Evolutionary conservation across 2,113 vertebrate species (phyloP).

Genomic region (Pitta sordida): DNA sequence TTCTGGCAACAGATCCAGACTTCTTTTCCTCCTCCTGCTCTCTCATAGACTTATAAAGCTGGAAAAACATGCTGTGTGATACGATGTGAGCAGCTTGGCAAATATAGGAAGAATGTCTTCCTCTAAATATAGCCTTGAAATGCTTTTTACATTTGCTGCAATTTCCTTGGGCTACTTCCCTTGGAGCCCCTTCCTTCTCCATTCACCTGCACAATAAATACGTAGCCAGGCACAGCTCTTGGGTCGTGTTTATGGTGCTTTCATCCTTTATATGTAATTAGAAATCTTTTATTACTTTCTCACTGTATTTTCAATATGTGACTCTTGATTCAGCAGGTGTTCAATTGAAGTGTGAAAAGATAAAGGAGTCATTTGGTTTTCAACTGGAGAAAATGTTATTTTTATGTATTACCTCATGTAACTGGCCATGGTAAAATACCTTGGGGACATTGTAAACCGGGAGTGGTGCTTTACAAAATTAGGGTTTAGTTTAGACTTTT

Average conservation of each 20-base stretch:
- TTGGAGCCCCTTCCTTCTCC: slow-evolving; percentile 12
- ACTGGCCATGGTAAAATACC: neutral
- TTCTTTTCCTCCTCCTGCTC: neutral
- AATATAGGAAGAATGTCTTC: slow-evolving; percentile 25
- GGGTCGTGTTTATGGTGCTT: neutral
- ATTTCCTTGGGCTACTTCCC: slow-evolving; percentile 20
- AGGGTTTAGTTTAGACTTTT: neutral
- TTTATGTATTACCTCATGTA: neutral
- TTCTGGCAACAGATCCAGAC: slow-evolving; percentile 34
- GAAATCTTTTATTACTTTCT: neutral
- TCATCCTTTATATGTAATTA: neutral
- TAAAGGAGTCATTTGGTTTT: neutral
- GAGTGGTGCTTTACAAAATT: neutral
- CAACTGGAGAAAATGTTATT: neutral
- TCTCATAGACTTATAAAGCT: slow-evolving; percentile 15
- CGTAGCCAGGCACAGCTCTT: neutral
- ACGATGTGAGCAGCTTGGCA: slow-evolving; percentile 51
- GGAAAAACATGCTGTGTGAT: slow-evolving; percentile 32
- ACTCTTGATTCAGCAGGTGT: neutral
- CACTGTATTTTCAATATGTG: fast-evolving
- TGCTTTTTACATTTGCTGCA: slow-evolving; percentile 25
- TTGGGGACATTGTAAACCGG: neutral
- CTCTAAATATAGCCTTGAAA: slow-evolving; percentile 52
- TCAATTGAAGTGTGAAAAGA: neutral
- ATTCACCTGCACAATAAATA: neutral